Conservation (phyloP, 2,797 vertebrate genomes). For the Buphagus erythrorhynchus region DNA sequence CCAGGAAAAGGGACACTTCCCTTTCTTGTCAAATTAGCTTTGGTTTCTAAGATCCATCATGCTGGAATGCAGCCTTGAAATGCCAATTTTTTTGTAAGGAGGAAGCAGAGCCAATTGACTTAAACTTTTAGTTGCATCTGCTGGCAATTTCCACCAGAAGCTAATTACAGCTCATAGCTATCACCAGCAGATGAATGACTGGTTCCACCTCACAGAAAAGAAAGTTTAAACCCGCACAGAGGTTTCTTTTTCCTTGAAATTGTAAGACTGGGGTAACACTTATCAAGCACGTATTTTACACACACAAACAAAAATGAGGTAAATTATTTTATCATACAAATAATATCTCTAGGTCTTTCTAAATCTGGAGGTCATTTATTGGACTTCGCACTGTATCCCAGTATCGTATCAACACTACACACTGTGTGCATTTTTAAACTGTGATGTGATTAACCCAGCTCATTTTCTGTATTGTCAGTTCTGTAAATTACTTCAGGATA, state of each 20-base stretch:
- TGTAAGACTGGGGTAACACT: neutral
- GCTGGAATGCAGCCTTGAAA: constrained; percentile 43
- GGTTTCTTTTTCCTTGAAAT: neutral
- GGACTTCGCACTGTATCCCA: neutral
- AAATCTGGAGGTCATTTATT: neutral
- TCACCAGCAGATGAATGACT: neutral
- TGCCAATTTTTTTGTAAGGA: constrained; percentile 11
- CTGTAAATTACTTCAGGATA: neutral
- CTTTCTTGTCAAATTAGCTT: constrained; percentile 40
- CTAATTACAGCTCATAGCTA: constrained; percentile 48
- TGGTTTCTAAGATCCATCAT: constrained; percentile 38
- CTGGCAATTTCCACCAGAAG: constrained; percentile 47
- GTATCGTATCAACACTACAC: neutral
- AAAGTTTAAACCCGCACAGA: neutral
- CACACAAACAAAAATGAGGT: neutral
- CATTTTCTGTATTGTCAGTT: neutral
- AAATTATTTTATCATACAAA: neutral
- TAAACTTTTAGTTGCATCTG: constrained; percentile 41
- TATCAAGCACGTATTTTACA: neutral
- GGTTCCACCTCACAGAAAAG: neutral
- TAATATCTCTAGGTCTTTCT: neutral
- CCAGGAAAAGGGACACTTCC: constrained; percentile 33
- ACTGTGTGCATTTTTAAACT: neutral
- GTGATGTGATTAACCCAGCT: neutral
- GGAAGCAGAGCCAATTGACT: constrained; percentile 59